Evolutionary conservation across 2,113 vertebrate species (phyloP), one percentile per base, ranked within the genome.

Genomic region (Aptenodytes forsteri): DNA sequence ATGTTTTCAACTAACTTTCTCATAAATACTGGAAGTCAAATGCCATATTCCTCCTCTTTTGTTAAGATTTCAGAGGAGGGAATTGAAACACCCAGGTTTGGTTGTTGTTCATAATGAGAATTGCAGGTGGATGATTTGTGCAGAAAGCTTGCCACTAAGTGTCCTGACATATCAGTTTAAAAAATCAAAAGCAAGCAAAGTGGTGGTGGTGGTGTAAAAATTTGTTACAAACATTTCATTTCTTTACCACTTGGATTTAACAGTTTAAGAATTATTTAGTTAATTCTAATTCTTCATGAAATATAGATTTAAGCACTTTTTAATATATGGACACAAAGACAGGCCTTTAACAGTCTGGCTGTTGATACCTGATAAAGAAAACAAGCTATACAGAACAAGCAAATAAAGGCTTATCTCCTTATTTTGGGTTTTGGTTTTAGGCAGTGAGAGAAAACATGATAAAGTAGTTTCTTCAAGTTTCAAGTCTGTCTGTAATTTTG

Each of bases 1-100:
- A 5, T 87, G 76, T 90, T 95, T 89, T 89, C 88, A 75, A 55
- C 85, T 34, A 70, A 54, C n/a, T 89, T 92, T 93, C 91, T 82
- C 75, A 27, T 62, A 89, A 83, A 75, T 96, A 54, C 55, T 69
- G 87, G 52, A 95, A 56, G 2, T 81, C 61, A 65, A 62, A 83
- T 80, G 65, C 85, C 47, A 7, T 50, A 10, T 50, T 87, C 66
- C 22, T 85, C 69, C 26, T 69, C 27, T 58, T 58, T 27, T 67
- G 20, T 42, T 71, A 47, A 40, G 26, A 47, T 67, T 67, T 5
- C 58, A 22, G 65, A 56, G 52, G 61, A 85, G 42, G 69, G 69
- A 83, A 50, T 26, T 54, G 25, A 54, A 52, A 59, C 15, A 34
- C 20, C 16, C 32, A 21, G 32, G 23, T 76, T 56, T 69, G 34